phyloP scores from a whole-genome alignment of 2,888 invertebrate genomes.

The Pterobdella sp. region DNA sequence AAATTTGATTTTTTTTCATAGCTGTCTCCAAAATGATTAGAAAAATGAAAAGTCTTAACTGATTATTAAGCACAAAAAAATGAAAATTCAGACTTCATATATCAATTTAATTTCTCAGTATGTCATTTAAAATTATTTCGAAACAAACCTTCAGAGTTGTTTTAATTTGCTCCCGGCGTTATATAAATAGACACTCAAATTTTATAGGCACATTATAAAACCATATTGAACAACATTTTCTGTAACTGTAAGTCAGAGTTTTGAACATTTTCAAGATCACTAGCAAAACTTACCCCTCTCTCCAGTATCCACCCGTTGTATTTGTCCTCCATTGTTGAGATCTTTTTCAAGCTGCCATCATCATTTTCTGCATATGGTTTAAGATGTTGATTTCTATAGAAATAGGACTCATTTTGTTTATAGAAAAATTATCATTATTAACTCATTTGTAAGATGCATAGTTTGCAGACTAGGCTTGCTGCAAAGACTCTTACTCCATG shows the following conservation, averaged over 20 bases:
- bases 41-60: background rate
- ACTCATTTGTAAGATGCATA: too few species aligned
- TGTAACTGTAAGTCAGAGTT: background rate
- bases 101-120: background rate
- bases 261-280: background rate
- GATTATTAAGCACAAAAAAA: background rate
- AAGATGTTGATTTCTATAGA: too few species aligned
- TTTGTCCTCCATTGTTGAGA: constrained; percentile 38
- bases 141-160: too few species aligned
- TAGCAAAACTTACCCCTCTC: constrained; percentile 36
- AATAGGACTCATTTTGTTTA: too few species aligned
- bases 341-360: constrained; percentile 26
- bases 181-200: too few species aligned
- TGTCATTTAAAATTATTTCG: background rate
- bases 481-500: too few species aligned
- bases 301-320: constrained; percentile 39
- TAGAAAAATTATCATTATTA: too few species aligned
- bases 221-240: background rate
- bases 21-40: too few species aligned
- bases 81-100: background rate
- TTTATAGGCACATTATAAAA: background rate
- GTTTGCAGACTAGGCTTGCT: too few species aligned
- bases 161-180: too few species aligned
- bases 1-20: too few species aligned
- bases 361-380: too few species aligned